Base-by-base conservation (phyloP, 2,888 invertebrate species). In the Macaria notata region DNA sequence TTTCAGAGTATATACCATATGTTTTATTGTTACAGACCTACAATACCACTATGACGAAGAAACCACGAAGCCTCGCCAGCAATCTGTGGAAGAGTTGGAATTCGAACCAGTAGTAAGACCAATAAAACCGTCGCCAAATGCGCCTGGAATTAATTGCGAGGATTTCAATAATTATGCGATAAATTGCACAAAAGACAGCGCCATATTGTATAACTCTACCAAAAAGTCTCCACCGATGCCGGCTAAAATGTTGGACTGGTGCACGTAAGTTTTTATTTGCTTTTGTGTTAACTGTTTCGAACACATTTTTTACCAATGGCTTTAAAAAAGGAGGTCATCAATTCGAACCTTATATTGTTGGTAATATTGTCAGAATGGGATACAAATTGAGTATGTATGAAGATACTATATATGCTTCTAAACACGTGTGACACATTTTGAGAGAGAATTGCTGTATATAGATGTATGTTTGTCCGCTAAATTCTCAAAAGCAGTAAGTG, bases 141-240 rank as follows among this genome's bases (percentile, higher is more conserved):
- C 9, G 5, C 41, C 75, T 2, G 30, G 66, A 0, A 73, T 87
- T 3, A 76, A 83, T 45, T 89, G 89, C 54, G 81, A 86, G 0
- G 74, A 79, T 4, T 88, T 88, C 46, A 36, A 75, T 0, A 65
- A 58, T 8, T 88, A 84, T 48, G 81, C 81, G 0, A n/a, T 67
- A 1, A 83, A 86, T 45, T 89, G 88, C 59, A 86, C 84, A 0
- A 6, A 71, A 4, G 73, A 79, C 7, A 84, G 88, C 1, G 85
- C 84, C 0, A 0, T 76, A 1, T 73, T 84, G 39, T 87, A 87
- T 56, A 87, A 88, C 43, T 81, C 81, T 0, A 79, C 70, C 19
- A 75, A 70, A 36, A 84, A 81, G 51, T 66, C 79, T 0, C 88
- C 88, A 0, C 89, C 89, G 0, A 61, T 77, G 71, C 86, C 88